Conservation (phyloP, 2,888 invertebrate genomes). For the Drosophila neonasuta region DNA sequence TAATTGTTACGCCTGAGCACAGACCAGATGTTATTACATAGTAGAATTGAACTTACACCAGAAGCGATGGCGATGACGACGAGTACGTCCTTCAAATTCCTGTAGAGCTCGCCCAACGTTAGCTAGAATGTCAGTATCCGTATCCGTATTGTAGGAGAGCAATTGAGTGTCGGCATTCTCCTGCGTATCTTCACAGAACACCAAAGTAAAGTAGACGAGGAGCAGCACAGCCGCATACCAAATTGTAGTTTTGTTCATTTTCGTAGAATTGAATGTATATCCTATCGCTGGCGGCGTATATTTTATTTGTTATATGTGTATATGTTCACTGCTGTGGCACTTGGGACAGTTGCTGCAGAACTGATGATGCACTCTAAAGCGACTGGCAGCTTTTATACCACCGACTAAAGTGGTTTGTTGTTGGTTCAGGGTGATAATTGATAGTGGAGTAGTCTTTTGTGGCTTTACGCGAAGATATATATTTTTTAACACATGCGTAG, state of each 20-base stretch:
- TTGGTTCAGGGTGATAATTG: constrained; percentile 72
- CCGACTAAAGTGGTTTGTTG: constrained; percentile 25
- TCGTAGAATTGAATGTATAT: constrained; percentile 15
- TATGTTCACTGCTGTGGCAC: constrained; percentile 39
- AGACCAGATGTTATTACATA: constrained; percentile 28
- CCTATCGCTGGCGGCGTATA: not conserved
- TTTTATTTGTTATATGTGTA: not conserved
- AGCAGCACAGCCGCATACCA: constrained; percentile 68
- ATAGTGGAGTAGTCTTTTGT: constrained; percentile 30
- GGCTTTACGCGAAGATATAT: constrained; percentile 50
- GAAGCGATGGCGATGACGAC: constrained; percentile 65
- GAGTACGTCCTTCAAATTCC: constrained; percentile 71
- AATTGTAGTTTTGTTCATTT: constrained; percentile 75
- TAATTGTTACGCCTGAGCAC: constrained; percentile 40
- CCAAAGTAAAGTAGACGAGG: constrained; percentile 71
- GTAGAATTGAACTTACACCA: constrained; percentile 58
- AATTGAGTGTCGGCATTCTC: constrained; percentile 40
- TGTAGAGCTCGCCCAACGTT: constrained; percentile 60
- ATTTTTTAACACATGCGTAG: constrained; percentile 67
- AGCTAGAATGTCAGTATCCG: constrained; percentile 42
- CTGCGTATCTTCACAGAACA: constrained; percentile 65
- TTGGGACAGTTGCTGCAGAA: constrained; percentile 62
- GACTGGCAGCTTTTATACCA: constrained; percentile 57
- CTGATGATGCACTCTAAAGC: constrained; percentile 61
- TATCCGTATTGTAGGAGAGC: constrained; percentile 28